phyloP scores from a whole-genome alignment of 2,888 invertebrate genomes.

The Agapetus fuscipes region DNA sequence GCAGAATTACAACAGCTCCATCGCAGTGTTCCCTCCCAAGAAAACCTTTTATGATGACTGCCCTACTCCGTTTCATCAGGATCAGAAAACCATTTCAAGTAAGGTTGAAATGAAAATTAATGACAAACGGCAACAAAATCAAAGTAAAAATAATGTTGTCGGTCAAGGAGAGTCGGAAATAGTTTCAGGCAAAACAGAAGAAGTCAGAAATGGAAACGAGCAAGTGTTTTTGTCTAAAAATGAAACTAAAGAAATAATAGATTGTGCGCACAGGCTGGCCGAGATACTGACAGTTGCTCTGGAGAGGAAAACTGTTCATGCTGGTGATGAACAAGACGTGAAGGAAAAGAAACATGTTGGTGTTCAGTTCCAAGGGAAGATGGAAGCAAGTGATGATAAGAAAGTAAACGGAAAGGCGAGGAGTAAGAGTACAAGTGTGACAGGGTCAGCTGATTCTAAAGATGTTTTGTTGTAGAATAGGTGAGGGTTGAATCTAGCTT shows the following conservation, averaged over 20 bases:
- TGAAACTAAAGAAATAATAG: constrained; percentile 20
- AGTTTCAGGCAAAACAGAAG: background rate
- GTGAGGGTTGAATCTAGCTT: too few relatives aligned
- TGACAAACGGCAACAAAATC: too few relatives aligned
- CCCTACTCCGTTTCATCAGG: constrained; percentile 20
- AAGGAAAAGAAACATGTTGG: too few relatives aligned
- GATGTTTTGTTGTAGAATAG: too few relatives aligned
- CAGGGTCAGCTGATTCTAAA: too few relatives aligned
- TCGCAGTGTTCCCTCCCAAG: constrained; percentile 13
- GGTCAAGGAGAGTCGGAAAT: background rate
- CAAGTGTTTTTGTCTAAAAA: constrained; percentile 9
- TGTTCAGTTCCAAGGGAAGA: too few relatives aligned
- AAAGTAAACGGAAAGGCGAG: too few relatives aligned
- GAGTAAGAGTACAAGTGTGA: too few relatives aligned
- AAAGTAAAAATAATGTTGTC: background rate
- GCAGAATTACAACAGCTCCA: constrained; percentile 19
- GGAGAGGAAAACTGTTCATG: constrained; percentile 9
- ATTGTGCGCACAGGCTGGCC: constrained; percentile 19
- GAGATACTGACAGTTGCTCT: constrained; percentile 18
- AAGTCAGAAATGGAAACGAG: background rate
- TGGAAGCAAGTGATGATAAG: too few relatives aligned
- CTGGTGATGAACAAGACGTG: too few relatives aligned
- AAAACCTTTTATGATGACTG: constrained; percentile 20
- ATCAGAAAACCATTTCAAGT: constrained; percentile 1
- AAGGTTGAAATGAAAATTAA: background rate